Evolutionary conservation across 2,113 vertebrate genomes (phyloP).

Genomic region (Puffinus mauretanicus): DNA sequence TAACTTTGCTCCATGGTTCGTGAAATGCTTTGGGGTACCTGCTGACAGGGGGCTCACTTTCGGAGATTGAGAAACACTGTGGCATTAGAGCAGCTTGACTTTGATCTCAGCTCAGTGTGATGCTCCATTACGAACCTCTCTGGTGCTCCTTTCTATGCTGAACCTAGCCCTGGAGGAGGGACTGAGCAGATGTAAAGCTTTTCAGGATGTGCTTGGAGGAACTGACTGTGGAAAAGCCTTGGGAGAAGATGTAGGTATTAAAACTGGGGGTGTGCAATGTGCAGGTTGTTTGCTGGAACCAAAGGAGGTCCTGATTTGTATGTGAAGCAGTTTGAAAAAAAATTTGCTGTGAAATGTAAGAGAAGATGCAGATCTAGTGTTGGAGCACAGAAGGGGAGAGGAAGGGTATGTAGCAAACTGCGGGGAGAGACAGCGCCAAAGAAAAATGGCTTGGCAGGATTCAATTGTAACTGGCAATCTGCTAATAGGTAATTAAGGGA

Average conservation of each 20-base stretch:
- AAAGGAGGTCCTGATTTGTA: background rate
- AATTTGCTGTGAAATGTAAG: background rate
- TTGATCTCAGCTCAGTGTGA: background rate
- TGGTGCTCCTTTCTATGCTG: background rate
- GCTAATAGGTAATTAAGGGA: background rate
- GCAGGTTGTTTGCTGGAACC: background rate
- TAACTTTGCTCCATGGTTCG: background rate
- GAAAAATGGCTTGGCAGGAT: background rate
- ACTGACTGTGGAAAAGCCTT: background rate
- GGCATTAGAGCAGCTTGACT: background rate
- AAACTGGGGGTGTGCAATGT: fast-evolving
- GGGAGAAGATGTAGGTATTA: background rate
- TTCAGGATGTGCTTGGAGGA: background rate
- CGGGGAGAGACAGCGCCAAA: background rate
- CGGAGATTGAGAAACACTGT: background rate
- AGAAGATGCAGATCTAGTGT: background rate
- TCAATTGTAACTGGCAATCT: background rate
- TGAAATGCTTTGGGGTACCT: background rate
- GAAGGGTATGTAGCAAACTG: background rate
- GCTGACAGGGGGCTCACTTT: background rate
- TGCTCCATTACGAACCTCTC: background rate
- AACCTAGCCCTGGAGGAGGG: background rate
- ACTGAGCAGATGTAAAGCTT: background rate
- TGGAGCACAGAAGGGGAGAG: background rate
- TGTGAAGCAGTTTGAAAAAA: background rate